A percentile compares a stretch with the other conserved stretches of the same genome.
phyloP scores from a whole-genome alignment of 2,797 vertebrate species.

The Toxotes lorentzi region DNA sequence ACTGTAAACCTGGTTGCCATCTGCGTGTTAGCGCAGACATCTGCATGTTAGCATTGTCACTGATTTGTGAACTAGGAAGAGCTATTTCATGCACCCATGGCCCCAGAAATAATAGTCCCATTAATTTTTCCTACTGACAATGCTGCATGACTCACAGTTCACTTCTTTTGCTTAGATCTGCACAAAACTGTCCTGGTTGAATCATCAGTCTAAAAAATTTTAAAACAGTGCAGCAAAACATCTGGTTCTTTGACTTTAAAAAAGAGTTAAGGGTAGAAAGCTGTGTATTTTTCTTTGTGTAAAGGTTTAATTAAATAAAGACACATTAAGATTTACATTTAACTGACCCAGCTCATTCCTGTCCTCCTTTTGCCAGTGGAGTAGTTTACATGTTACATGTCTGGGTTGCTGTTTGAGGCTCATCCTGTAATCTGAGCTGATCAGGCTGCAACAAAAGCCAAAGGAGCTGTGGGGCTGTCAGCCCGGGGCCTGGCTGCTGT shows the following conservation, averaged over 20 bases:
- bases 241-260: too few relatives aligned
- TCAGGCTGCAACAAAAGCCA: conserved; percentile 60
- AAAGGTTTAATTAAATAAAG: neutral
- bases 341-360: conserved; percentile 32
- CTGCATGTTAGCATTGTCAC: too few relatives aligned
- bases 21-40: too few relatives aligned
- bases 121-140: too few relatives aligned
- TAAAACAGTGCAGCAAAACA: neutral
- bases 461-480: conserved; percentile 69
- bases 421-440: conserved; percentile 67
- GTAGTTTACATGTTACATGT: conserved; percentile 69
- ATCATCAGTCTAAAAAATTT: conserved; percentile 1
- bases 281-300: neutral
- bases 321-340: neutral
- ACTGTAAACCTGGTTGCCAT: too few relatives aligned
- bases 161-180: neutral
- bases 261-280: neutral
- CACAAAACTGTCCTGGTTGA: conserved; percentile 1
- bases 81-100: too few relatives aligned
- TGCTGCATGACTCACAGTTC: too few relatives aligned
- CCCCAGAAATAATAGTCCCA: too few relatives aligned
- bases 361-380: conserved; percentile 31
- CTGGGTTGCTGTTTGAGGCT: conserved; percentile 45
- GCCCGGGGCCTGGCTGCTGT: conserved; percentile 39
- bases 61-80: too few relatives aligned